Percentiles rank a stretch among this genome's conserved stretches.
phyloP scores from a whole-genome alignment of 2,113 vertebrate species.

The Cebus imitator region DNA sequence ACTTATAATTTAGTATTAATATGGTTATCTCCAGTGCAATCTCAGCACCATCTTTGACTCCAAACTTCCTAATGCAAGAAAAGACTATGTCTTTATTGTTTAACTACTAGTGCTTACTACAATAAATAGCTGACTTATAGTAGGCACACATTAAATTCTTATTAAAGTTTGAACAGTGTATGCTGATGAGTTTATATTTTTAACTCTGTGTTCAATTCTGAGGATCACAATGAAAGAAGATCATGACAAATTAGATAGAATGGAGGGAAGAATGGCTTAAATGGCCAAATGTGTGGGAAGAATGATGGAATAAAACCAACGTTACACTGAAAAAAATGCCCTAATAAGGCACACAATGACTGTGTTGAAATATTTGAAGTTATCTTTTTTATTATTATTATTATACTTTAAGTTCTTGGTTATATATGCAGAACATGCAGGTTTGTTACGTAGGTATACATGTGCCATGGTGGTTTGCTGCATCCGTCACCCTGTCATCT shows the following conservation, averaged over 20 bases:
- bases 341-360: background rate
- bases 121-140: background rate
- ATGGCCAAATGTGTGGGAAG: background rate
- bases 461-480: no score
- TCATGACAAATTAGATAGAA: background rate
- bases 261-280: background rate
- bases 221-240: background rate
- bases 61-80: background rate
- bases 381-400: background rate
- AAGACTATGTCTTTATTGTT: background rate
- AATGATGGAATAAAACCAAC: background rate
- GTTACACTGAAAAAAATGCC: background rate
- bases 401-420: no score
- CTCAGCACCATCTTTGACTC: background rate
- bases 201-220: background rate
- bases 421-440: no score
- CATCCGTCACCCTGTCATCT: no score
- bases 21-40: background rate
- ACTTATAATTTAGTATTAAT: background rate
- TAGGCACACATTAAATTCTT: slow-evolving; percentile 19
- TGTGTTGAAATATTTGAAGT: background rate
- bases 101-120: background rate
- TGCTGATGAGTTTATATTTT: background rate
- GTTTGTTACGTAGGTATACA: no score
- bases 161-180: background rate